Evolutionary conservation across 2,797 vertebrate genomes (phyloP).

Genomic region (Microctenopoma steveboyesi): DNA sequence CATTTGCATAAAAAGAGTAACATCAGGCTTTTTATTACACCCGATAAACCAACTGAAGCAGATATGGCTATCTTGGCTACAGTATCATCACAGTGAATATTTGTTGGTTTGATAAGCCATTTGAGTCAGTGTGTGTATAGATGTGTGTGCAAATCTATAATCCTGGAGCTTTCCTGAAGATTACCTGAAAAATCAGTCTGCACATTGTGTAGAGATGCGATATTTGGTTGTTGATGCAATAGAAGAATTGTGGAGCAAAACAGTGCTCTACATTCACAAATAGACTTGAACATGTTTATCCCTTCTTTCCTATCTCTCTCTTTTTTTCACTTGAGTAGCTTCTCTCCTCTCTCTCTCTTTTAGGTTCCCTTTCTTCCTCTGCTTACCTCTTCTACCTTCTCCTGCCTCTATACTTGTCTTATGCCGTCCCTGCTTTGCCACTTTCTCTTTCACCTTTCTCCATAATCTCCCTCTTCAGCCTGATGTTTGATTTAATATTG

Average conservation of each 20-base stretch:
- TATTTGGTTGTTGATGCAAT: conserved; percentile 35
- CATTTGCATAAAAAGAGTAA: conserved; percentile 65
- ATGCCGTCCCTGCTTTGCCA: not conserved
- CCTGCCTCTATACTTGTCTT: not conserved
- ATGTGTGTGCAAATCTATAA: conserved; percentile 33
- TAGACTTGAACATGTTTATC: conserved; percentile 18
- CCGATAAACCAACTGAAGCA: conserved; percentile 55
- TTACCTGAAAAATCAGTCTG: conserved; percentile 55
- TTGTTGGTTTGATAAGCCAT: conserved; percentile 46
- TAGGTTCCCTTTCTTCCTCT: conserved; percentile 9
- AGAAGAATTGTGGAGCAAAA: conserved; percentile 18
- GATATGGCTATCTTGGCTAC: conserved; percentile 39
- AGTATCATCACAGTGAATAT: conserved; percentile 41
- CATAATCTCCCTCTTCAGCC: conserved; percentile 22
- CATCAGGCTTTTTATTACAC: conserved; percentile 64
- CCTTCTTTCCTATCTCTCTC: conserved; percentile 14
- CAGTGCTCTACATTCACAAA: conserved; percentile 25
- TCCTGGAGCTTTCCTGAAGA: conserved; percentile 34
- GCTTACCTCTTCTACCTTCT: conserved; percentile 12
- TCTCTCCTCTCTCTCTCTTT: conserved; percentile 1
- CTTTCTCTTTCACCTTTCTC: conserved; percentile 10
- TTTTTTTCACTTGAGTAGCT: conserved; percentile 4
- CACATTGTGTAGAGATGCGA: conserved; percentile 34
- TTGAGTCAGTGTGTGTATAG: conserved; percentile 20
- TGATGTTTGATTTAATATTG: conserved; percentile 37